Conservation (phyloP, 2,113 vertebrate species). For the Sterna hirundo region DNA sequence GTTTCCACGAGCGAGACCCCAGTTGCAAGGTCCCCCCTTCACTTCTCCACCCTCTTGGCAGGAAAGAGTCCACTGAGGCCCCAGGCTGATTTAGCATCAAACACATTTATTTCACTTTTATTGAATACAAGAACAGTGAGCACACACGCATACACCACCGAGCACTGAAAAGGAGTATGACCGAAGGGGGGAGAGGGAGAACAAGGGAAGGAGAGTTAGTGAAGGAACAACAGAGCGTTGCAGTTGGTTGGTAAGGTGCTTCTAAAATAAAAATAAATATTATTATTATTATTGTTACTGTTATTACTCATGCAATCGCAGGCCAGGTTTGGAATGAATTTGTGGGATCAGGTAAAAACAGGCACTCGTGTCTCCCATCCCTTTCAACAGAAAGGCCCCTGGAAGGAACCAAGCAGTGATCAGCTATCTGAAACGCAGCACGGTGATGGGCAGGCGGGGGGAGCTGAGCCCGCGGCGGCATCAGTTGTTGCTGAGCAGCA, state of each 20-base stretch:
- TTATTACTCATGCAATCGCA: conserved; percentile 78
- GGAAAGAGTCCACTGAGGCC: background rate
- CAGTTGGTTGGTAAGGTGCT: conserved; percentile 77
- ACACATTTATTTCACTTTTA: conserved; percentile 95
- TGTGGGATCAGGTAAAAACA: conserved; percentile 69
- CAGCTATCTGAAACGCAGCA: background rate
- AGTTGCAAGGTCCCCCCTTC: background rate
- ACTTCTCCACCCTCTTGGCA: background rate
- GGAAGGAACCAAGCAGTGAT: conserved; percentile 30
- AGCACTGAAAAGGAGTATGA: conserved; percentile 81
- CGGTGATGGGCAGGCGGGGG: background rate
- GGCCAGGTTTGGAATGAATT: conserved; percentile 75
- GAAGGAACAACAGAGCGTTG: conserved; percentile 70
- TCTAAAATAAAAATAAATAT: conserved; percentile 70
- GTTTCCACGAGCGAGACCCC: background rate
- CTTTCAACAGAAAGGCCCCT: conserved; percentile 60
- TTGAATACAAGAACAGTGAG: conserved; percentile 95
- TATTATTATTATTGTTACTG: conserved; percentile 6
- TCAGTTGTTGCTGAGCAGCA: background rate
- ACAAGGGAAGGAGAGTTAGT: conserved; percentile 68
- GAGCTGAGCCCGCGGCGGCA: background rate
- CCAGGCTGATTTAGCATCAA: conserved; percentile 74
- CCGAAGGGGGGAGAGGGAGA: conserved; percentile 63
- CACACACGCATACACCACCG: conserved; percentile 92
- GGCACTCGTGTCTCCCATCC: conserved; percentile 69